Conservation (phyloP, 2,113 vertebrate genomes). For the Elachura formosa region DNA sequence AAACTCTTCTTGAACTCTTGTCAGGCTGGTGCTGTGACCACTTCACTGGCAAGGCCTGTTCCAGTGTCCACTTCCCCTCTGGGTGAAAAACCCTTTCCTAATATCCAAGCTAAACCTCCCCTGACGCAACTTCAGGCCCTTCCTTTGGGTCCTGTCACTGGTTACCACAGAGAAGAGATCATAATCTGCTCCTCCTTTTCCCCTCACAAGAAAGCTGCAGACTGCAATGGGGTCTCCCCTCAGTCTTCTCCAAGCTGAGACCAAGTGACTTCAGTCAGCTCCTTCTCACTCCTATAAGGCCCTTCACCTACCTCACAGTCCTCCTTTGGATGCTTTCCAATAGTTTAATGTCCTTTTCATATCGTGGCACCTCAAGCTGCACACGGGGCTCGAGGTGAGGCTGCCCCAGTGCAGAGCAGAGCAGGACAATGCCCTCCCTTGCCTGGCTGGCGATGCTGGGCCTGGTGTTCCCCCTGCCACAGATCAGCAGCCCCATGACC, state of each 20-base stretch:
- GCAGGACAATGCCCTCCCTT: background rate
- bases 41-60: background rate
- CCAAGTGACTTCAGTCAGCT: background rate
- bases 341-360: background rate
- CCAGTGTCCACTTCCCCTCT: background rate
- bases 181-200: background rate
- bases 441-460: rapidly evolving
- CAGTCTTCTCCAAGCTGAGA: background rate
- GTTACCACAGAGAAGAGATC: background rate
- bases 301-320: rapidly evolving
- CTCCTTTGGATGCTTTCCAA: background rate
- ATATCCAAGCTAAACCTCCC: background rate
- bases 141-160: background rate
- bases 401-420: rapidly evolving
- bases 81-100: background rate
- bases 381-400: rapidly evolving
- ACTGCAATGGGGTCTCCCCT: background rate
- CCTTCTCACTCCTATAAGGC: background rate
- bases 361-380: background rate
- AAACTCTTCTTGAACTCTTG: background rate
- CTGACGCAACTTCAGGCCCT: background rate
- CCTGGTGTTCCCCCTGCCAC: background rate
- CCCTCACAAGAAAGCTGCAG: rapidly evolving
- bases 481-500: rapidly evolving
- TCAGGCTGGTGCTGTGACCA: background rate